phyloP scores from a whole-genome alignment of 2,888 invertebrate genomes.

The Pachymerium ferrugineum region DNA sequence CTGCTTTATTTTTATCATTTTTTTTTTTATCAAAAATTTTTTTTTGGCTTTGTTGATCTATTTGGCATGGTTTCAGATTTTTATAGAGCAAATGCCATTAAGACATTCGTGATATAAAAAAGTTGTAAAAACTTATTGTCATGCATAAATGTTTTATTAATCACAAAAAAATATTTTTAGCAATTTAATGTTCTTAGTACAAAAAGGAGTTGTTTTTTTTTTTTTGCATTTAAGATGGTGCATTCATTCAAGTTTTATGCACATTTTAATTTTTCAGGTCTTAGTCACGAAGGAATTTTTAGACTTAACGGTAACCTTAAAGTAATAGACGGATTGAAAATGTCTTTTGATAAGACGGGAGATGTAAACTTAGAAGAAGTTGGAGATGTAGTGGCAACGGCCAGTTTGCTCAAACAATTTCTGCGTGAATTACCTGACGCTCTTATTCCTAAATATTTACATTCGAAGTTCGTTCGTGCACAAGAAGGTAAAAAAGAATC shows the following conservation, averaged over 20 bases:
- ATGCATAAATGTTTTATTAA: not conserved
- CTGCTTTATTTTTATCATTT: no score
- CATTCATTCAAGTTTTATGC: not conserved
- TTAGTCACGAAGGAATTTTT: constrained; percentile 52
- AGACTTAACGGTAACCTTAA: constrained; percentile 54
- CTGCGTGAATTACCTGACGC: constrained; percentile 55
- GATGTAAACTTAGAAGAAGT: constrained; percentile 54
- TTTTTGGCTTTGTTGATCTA: no score
- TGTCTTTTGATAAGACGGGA: constrained; percentile 53
- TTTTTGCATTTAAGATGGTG: not conserved
- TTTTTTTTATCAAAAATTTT: no score
- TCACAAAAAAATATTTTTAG: not conserved
- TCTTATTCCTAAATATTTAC: constrained; percentile 50
- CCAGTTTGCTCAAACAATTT: constrained; percentile 55
- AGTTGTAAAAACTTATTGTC: no score
- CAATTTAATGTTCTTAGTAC: no score
- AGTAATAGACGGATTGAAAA: constrained; percentile 52
- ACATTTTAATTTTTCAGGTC: constrained; percentile 43
- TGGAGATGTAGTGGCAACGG: constrained; percentile 55
- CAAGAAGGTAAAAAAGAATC: constrained; percentile 42
- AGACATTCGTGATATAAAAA: no score
- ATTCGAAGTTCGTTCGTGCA: constrained; percentile 45
- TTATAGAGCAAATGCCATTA: not conserved
- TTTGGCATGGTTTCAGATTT: not conserved
- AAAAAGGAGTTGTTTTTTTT: no score